Evolutionary conservation across 2,113 vertebrate species (phyloP).

Genomic region (Pycnonotus jocosus): DNA sequence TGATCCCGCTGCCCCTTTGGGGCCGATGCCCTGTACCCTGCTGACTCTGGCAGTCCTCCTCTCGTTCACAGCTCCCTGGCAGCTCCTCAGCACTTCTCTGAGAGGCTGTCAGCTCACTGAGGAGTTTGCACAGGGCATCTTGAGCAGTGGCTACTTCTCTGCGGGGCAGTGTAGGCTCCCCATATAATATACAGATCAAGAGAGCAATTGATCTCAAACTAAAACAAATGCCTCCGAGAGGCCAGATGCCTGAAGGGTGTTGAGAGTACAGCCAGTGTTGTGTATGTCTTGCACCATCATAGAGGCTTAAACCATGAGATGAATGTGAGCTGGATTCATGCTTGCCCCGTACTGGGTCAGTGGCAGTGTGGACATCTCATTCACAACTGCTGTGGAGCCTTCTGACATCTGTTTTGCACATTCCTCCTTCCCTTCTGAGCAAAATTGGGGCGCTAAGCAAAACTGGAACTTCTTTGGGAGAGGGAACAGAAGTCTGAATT

Average conservation of each 20-base stretch:
- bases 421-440: neutral
- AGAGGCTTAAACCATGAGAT: neutral
- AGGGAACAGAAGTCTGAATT: neutral
- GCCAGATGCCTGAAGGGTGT: neutral
- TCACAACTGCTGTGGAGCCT: neutral
- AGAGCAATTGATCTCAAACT: neutral
- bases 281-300: neutral
- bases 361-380: neutral
- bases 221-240: neutral
- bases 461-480: neutral
- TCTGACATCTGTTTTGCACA: neutral
- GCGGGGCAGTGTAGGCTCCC: neutral
- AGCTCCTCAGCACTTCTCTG: neutral
- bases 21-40: neutral
- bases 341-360: neutral
- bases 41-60: neutral
- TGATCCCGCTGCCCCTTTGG: neutral
- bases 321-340: neutral
- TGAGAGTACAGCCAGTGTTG: neutral
- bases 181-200: neutral
- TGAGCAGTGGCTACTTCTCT: neutral
- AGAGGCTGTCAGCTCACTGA: neutral
- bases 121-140: neutral
- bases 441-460: neutral
- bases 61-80: neutral